phyloP scores from a whole-genome alignment of 2,113 vertebrate species.

The Fregetta grallaria region DNA sequence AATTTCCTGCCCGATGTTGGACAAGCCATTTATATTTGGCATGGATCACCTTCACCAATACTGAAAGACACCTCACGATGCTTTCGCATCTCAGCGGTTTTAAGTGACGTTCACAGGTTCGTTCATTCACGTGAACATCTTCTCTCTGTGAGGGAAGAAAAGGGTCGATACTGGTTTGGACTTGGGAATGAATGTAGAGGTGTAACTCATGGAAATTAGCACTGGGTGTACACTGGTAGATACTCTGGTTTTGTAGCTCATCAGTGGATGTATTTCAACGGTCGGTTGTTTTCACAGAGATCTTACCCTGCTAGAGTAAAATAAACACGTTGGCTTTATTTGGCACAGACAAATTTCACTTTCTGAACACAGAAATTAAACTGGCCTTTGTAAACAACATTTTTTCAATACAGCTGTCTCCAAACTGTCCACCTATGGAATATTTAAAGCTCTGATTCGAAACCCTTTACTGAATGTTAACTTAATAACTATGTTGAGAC shows the following conservation, averaged over 20 bases:
- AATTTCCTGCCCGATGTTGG: background rate
- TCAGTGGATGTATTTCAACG: background rate
- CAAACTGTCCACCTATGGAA: background rate
- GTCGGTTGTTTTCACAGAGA: background rate
- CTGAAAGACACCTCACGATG: accelerated
- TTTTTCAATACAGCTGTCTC: background rate
- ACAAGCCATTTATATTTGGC: background rate
- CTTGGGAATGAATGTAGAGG: background rate
- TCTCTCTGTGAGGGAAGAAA: background rate
- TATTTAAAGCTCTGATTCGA: background rate
- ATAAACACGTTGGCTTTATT: background rate
- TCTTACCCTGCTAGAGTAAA: background rate
- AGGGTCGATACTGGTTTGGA: no score
- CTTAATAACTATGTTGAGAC: background rate
- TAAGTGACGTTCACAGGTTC: background rate
- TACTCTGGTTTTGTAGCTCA: background rate
- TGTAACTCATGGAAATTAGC: background rate
- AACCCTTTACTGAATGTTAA: background rate
- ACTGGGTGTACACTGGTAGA: background rate
- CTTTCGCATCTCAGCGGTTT: background rate
- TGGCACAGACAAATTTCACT: background rate
- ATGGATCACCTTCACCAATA: background rate
- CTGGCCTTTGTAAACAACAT: background rate
- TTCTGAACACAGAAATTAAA: background rate
- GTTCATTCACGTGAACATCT: background rate